Conservation (phyloP, 2,888 invertebrate species). For the Barypeithes pellucidus region DNA sequence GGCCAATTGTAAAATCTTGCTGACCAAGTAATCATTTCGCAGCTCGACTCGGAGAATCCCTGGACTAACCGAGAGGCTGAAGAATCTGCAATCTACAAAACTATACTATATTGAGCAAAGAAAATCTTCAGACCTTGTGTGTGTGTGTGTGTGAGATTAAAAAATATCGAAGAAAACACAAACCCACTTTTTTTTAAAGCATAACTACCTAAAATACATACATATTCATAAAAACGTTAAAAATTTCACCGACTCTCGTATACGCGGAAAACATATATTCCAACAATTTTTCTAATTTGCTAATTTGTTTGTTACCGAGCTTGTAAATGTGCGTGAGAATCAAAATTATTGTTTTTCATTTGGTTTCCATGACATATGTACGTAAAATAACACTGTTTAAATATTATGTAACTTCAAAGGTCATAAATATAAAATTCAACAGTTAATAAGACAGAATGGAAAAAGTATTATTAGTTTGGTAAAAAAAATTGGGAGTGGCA, state of each 20-base stretch:
- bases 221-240: no score
- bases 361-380: slow-evolving; percentile 9
- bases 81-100: no score
- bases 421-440: background rate
- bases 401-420: slow-evolving; percentile 16
- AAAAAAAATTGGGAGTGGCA: background rate
- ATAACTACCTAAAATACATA: no score
- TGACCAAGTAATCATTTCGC: no score
- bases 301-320: background rate
- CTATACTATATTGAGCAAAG: no score
- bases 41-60: no score
- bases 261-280: background rate
- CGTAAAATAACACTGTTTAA: slow-evolving; percentile 3
- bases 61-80: no score
- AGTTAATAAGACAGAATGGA: background rate
- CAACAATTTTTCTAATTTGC: slow-evolving; percentile 5
- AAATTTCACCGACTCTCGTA: background rate
- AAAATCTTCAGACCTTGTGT: no score
- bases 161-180: no score
- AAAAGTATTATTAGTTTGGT: background rate
- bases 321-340: slow-evolving; percentile 18
- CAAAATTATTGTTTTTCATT: background rate
- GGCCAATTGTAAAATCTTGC: no score
- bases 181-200: no score
- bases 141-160: no score